Evolutionary conservation across 1,140 invertebrate genomes (phyloP).

Genomic region (Eufriesea mexicana): DNA sequence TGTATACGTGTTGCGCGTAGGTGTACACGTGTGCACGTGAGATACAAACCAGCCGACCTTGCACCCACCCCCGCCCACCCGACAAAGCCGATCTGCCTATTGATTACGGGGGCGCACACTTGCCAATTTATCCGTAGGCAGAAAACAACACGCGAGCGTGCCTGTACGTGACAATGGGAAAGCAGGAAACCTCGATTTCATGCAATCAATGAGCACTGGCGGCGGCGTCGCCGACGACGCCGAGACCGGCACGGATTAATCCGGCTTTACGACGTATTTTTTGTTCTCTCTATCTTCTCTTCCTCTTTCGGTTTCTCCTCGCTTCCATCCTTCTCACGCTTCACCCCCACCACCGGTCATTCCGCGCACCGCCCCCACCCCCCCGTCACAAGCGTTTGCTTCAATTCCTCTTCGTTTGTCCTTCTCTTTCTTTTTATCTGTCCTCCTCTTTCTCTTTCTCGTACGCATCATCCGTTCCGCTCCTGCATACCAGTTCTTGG

Average conservation of each 20-base stretch:
- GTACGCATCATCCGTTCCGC: background rate
- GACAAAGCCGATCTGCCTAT: conserved; percentile 69
- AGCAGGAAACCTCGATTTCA: conserved; percentile 72
- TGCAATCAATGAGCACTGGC: conserved; percentile 72
- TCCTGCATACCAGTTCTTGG: background rate
- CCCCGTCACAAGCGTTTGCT: background rate
- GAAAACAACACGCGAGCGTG: conserved; percentile 63
- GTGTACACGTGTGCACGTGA: conserved; percentile 27
- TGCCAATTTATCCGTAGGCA: conserved; percentile 73
- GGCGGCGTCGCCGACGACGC: conserved; percentile 52
- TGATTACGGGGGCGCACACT: conserved; percentile 72
- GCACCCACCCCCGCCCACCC: conserved; percentile 51
- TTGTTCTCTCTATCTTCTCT: conserved; percentile 37
- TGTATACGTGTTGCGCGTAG: conserved; percentile 7
- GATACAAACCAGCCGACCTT: conserved; percentile 59
- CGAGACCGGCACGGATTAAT: conserved; percentile 62
- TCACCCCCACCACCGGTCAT: no score
- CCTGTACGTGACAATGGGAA: conserved; percentile 67
- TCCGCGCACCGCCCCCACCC: background rate
- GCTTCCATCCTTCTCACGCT: background rate
- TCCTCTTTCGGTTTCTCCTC: background rate
- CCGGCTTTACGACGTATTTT: conserved; percentile 61
- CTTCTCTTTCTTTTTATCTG: background rate
- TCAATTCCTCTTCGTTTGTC: conserved; percentile 12
- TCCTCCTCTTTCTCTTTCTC: no score